Evolutionary conservation across 2,888 invertebrate genomes (phyloP).

Genomic region (Nomada flava): DNA sequence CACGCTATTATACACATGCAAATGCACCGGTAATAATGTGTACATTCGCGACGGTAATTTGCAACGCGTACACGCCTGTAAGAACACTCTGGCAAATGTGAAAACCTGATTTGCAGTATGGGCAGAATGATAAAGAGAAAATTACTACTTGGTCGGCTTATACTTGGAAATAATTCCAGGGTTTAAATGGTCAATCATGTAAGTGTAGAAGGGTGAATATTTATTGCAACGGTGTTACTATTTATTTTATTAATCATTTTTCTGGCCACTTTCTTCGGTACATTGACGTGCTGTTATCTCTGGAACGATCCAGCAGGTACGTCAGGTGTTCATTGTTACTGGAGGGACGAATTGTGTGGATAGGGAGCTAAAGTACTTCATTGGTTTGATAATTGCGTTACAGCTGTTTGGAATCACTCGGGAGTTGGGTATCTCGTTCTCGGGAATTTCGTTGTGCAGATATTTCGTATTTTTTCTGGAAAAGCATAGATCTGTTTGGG

Average conservation of each 20-base stretch:
- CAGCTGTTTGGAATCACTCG: not conserved
- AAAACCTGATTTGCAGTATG: not conserved
- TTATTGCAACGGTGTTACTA: too few relatives aligned
- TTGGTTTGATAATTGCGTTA: not conserved
- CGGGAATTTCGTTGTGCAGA: too few relatives aligned
- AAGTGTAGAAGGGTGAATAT: too few relatives aligned
- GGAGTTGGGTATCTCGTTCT: not conserved
- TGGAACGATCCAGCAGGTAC: not conserved
- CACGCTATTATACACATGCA: constrained; percentile 37
- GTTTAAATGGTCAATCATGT: too few relatives aligned
- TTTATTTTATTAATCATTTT: too few relatives aligned
- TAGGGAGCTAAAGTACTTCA: not conserved
- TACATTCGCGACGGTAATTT: constrained; percentile 44
- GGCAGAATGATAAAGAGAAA: not conserved
- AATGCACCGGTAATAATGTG: constrained; percentile 44
- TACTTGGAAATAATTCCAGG: too few relatives aligned
- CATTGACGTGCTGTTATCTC: not conserved
- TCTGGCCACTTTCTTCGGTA: too few relatives aligned
- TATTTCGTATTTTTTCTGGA: too few relatives aligned
- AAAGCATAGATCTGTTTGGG: not conserved
- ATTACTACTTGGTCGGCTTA: too few relatives aligned
- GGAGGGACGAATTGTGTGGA: not conserved
- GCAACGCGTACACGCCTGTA: constrained; percentile 5
- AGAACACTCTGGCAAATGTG: constrained; percentile 6
- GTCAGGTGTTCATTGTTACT: not conserved